Conservation (phyloP, 1,140 invertebrate species). For the Triops longicaudatus region DNA sequence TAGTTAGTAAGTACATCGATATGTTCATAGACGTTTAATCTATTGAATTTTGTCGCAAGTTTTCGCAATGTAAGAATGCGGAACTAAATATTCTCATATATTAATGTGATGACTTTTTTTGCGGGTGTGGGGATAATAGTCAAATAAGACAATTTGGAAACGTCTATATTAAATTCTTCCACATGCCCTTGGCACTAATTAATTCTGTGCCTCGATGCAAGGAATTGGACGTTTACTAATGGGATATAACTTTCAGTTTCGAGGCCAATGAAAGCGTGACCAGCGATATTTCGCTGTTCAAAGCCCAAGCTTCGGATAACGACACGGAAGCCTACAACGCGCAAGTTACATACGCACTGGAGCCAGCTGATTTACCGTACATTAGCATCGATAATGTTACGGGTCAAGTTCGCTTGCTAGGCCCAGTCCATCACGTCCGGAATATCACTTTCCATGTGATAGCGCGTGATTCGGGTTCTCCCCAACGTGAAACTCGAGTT, state of each 20-base stretch:
- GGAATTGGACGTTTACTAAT: neutral
- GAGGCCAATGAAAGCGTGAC: conserved; percentile 7
- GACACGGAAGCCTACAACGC: conserved; percentile 15
- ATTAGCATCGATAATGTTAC: neutral
- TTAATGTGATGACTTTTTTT: too few species aligned
- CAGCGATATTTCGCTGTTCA: neutral
- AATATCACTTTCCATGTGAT: conserved; percentile 21
- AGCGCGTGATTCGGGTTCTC: conserved; percentile 15
- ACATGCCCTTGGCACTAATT: too few species aligned
- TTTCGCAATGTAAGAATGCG: too few species aligned
- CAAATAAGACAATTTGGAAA: too few species aligned
- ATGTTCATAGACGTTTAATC: too few species aligned
- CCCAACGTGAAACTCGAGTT: conserved; percentile 13
- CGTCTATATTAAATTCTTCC: too few species aligned
- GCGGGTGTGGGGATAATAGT: too few species aligned
- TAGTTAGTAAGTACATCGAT: too few species aligned
- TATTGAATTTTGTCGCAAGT: too few species aligned
- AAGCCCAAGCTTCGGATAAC: conserved; percentile 17
- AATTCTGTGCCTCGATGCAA: too few species aligned
- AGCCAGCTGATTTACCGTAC: conserved; percentile 1
- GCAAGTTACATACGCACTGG: neutral
- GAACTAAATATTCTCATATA: too few species aligned
- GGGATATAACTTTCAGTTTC: neutral
- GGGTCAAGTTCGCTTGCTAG: neutral
- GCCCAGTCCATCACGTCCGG: neutral